Evolutionary conservation across 2,888 invertebrate genomes (phyloP).

Genomic region (Oscheius sp.): DNA sequence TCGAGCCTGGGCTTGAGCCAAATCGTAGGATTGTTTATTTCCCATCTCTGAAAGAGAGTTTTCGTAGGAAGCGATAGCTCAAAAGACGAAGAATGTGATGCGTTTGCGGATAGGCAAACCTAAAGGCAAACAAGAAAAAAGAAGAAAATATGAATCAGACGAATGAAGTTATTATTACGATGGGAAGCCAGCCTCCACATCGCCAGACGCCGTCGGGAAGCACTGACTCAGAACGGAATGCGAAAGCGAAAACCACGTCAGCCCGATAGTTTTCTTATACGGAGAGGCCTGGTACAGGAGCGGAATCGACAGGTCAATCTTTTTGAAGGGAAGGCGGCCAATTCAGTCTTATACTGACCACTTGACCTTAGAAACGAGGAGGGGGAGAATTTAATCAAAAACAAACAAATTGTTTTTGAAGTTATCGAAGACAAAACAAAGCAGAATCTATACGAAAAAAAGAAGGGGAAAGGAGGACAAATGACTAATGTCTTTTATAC

Average conservation of each 20-base stretch:
- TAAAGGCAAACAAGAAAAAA: constrained; percentile 8
- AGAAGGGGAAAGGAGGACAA: no score
- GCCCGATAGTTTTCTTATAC: no score
- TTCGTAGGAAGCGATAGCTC: not conserved
- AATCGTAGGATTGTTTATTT: constrained; percentile 20
- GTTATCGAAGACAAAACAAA: no score
- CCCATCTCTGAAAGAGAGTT: constrained; percentile 6
- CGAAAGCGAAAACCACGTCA: constrained; percentile 27
- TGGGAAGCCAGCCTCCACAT: no score
- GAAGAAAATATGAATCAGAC: constrained; percentile 8
- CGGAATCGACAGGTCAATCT: no score
- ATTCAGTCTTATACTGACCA: no score
- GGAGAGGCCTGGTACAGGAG: not conserved
- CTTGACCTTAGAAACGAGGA: no score
- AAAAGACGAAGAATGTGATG: constrained; percentile 4
- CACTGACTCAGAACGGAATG: constrained; percentile 27
- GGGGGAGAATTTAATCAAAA: no score
- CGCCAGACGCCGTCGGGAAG: not conserved
- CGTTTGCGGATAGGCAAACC: constrained; percentile 22
- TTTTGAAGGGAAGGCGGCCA: no score
- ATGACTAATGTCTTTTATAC: no score
- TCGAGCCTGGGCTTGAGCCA: constrained; percentile 14
- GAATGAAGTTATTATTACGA: constrained; percentile 18
- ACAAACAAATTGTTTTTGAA: no score
- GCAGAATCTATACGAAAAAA: no score